Evolutionary conservation across 2,797 vertebrate species (phyloP), one percentile per base, ranked within the genome.

Genomic region (Centroberyx gerrardi): DNA sequence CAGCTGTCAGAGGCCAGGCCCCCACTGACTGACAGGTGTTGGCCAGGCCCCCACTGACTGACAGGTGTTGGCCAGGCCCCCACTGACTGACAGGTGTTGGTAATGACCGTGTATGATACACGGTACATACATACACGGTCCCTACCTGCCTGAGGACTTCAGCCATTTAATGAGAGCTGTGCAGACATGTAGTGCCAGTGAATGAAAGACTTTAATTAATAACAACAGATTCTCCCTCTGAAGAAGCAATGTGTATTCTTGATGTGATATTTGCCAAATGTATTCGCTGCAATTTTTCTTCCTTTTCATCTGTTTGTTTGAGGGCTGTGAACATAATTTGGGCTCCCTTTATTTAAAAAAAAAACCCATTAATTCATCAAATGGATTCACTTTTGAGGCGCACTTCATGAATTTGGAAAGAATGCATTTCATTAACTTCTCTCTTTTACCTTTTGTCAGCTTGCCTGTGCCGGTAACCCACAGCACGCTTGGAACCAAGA

Each of bases 71-170:
- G 78, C 85, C 54, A 40, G 81, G 74, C 60, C 74, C 78, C 78
- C 10, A 27, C 83, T 92, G 91, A 93, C 86, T 93, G 93, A 92
- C 92, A 93, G 93, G 90, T 93, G 92, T 91, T 91, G 88, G 78
- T n/a, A n/a, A n/a, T n/a, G n/a, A n/a, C n/a, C n/a, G n/a, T n/a
- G n/a, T n/a, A n/a, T n/a, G n/a, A n/a, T n/a, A n/a, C n/a, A n/a
- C n/a, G n/a, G n/a, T n/a, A n/a, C n/a, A n/a, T n/a, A n/a, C n/a
- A 58, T 68, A 71, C 67, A 17, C 29, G 64, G 40, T 68, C 65
- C 38, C 40, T 2, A n/a, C 40, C 68, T 77, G 81, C 73, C 74
- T 0, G 53, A 76, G 78, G 85, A 89, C 68, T 68, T 87, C 73
- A 80, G 63, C n/a, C 14, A 68, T 64, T 65, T 42, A 68, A 66